Conservation (phyloP, 2,113 vertebrate genomes). For the Gadus macrocephalus region DNA sequence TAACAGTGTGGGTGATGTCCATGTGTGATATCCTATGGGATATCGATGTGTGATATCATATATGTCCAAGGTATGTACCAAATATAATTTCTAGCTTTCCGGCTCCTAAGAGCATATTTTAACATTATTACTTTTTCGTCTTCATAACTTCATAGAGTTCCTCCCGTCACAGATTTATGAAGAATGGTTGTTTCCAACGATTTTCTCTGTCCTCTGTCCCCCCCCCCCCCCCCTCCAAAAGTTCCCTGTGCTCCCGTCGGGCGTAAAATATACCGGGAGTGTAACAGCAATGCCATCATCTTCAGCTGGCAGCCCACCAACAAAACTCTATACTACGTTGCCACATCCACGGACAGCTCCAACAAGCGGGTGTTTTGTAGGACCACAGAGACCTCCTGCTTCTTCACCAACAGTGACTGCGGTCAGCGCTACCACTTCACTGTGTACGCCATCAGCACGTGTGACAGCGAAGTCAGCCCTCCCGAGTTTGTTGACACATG, state of each 20-base stretch:
- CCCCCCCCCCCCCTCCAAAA: conserved; percentile 24
- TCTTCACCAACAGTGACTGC: conserved; percentile 63
- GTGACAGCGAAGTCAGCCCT: conserved; percentile 50
- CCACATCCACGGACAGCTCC: conserved; percentile 40
- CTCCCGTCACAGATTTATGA: no score
- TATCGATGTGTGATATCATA: no score
- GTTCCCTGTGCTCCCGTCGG: conserved; percentile 69
- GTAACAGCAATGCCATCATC: conserved; percentile 62
- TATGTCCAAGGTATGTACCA: no score
- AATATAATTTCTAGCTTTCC: no score
- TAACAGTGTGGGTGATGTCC: no score
- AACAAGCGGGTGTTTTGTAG: conserved; percentile 44
- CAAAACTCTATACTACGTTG: conserved; percentile 66
- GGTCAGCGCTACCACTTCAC: conserved; percentile 62
- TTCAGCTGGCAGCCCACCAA: conserved; percentile 62
- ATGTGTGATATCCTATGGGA: no score
- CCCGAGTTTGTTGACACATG: conserved; percentile 42
- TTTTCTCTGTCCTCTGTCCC: background rate
- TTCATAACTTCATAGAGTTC: no score
- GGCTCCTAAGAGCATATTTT: no score
- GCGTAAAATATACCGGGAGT: conserved; percentile 35
- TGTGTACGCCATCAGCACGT: conserved; percentile 57
- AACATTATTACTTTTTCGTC: no score
- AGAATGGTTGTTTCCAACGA: background rate
- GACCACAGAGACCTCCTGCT: conserved; percentile 60